These are phyloP conservation scores for Mesochorus sp. DNA, from an alignment of 2,888 invertebrate species.

Conservation along the genomic window DNA sequence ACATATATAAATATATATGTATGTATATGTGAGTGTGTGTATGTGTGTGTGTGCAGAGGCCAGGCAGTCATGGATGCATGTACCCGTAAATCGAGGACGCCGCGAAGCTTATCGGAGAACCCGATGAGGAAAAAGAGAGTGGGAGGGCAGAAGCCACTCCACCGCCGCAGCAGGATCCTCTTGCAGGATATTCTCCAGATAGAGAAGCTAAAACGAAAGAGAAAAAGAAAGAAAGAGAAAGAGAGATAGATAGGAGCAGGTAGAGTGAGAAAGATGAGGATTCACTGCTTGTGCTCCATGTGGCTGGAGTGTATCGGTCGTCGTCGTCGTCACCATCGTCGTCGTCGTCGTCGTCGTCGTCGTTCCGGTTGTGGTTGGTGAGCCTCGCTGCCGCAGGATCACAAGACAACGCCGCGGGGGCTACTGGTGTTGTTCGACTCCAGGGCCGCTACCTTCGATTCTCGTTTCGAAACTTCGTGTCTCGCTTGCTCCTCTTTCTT, in stretches of 20 bases:
- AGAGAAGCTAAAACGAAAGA: constrained; percentile 23
- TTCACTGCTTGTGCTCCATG: constrained; percentile 54
- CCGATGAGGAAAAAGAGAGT: constrained; percentile 43
- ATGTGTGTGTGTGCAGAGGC: constrained; percentile 11
- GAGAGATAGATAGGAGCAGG: too few species aligned
- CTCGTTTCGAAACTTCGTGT: constrained; percentile 9
- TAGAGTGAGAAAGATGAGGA: constrained; percentile 48
- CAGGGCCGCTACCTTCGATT: constrained; percentile 68
- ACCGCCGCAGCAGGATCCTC: constrained; percentile 49
- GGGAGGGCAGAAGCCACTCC: constrained; percentile 27
- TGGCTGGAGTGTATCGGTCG: constrained; percentile 51
- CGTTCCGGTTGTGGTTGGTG: constrained; percentile 39
- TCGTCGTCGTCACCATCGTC: constrained; percentile 34
- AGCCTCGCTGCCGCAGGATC: constrained; percentile 66
- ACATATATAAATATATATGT: too few species aligned
- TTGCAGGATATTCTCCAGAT: constrained; percentile 48
- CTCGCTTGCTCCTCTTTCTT: background rate
- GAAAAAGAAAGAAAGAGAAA: constrained; percentile 13
- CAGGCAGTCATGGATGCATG: constrained; percentile 48
- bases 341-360: constrained; percentile 30
- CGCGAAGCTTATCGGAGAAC: constrained; percentile 58
- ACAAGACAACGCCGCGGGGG: constrained; percentile 77
- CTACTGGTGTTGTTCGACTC: constrained; percentile 78
- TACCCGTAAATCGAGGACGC: constrained; percentile 62
- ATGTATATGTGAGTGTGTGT: too few species aligned